Evolutionary conservation across 1,140 invertebrate species (phyloP).

Genomic region (Diachasma alloeum): DNA sequence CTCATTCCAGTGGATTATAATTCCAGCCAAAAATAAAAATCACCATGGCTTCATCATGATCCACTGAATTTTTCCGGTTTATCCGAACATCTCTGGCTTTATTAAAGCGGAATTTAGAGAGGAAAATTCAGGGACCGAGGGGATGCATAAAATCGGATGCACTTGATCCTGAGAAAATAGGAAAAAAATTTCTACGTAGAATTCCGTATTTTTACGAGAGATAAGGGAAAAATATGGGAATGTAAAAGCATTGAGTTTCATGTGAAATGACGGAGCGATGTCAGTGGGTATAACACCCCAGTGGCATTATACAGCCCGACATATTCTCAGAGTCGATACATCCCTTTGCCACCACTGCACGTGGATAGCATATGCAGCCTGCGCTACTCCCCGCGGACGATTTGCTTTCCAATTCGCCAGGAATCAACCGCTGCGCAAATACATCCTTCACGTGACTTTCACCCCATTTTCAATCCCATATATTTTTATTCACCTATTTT

Average conservation of each 20-base stretch:
- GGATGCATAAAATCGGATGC: background rate
- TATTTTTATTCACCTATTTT: background rate
- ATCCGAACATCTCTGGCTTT: too few species aligned
- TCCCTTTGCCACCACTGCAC: background rate
- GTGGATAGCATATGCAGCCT: background rate
- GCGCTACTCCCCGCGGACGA: background rate
- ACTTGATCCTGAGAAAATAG: background rate
- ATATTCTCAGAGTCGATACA: background rate
- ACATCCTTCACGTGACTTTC: background rate
- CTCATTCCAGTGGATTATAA: background rate
- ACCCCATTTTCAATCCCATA: background rate
- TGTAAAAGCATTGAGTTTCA: background rate
- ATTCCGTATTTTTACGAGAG: background rate
- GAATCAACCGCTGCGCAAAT: background rate
- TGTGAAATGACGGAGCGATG: background rate
- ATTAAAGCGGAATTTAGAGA: too few species aligned
- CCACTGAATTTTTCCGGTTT: too few species aligned
- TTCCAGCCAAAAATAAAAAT: background rate
- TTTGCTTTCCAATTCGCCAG: background rate
- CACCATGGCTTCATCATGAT: too few species aligned
- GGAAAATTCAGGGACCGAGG: too few species aligned
- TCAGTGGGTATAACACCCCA: background rate
- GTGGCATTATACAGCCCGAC: background rate
- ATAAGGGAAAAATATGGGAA: background rate
- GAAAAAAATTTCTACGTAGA: background rate